Evolutionary conservation across 1,140 invertebrate species (phyloP), one percentile per base, ranked within the genome.

Genomic region (Drosophila arawakana): DNA sequence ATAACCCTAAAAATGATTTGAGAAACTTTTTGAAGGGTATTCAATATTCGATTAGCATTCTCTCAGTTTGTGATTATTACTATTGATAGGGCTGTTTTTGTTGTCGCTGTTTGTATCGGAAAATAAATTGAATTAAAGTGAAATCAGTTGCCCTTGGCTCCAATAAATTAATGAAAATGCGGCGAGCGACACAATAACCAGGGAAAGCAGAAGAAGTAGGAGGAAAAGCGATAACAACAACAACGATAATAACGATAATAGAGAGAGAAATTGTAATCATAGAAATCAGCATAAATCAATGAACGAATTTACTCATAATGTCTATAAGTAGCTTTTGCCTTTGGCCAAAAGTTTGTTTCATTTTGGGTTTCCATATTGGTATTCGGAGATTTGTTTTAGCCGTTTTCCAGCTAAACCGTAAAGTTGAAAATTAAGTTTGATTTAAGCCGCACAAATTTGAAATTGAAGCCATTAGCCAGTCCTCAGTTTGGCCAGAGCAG

Each of bases 111-210:
- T 50, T 76, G 66, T 80, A 73, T 86, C 71, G 83, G 47, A 55
- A 70, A 78, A 83, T 80, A 88, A 89, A 88, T 88, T 88, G 83
- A 88, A 88, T 88, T 88, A 88, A 89, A 88, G 67, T 80, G 77
- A 89, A 83, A 89, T 88, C 84, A 83, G 84, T 80, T 68, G 84
- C 82, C 83, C 59, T 69, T 72, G 76, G 83, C 76, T 62, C 69
- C 66, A 80, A 88, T 89, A 89, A 83, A 83, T 88, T 89, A 88
- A 78, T 80, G 74, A 84, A 88, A 88, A 77, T 43, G 52, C 58
- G 62, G 60, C 60, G 49, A 68, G 71, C 82, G 68, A 61, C 61
- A 62, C 47, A 72, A 80, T 63, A 62, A 69, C 52, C 44, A 52
- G 66, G 37, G 55, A 10, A 58, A 13, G 37, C 3, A 30, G 25